Evolutionary conservation across 2,113 vertebrate genomes (phyloP).

Genomic region (Neopipo cinnamomea): DNA sequence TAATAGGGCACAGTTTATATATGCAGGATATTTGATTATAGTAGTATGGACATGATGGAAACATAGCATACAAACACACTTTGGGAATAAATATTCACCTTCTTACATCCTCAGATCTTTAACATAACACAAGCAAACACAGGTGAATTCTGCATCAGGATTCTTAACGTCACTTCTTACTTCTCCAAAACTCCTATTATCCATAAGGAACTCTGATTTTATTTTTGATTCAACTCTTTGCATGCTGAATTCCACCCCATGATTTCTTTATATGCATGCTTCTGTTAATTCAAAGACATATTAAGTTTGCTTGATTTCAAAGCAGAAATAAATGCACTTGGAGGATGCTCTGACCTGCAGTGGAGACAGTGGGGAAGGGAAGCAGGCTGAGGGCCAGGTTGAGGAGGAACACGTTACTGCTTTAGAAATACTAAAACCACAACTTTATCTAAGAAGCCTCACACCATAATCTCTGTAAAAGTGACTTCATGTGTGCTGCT

Average conservation of each 20-base stretch:
- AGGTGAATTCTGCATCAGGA: not conserved
- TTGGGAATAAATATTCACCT: not conserved
- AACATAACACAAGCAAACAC: not conserved
- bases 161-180: not conserved
- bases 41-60: not conserved
- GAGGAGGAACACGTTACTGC: not conserved
- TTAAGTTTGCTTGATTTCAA: not conserved
- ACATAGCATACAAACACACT: not conserved
- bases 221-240: not conserved
- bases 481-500: fast-evolving
- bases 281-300: not conserved
- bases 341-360: not conserved
- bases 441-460: not conserved
- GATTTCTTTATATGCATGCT: not conserved
- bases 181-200: not conserved
- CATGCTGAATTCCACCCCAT: not conserved
- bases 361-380: not conserved
- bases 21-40: not conserved
- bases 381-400: not conserved
- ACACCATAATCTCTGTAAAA: not conserved
- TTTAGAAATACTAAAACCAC: not conserved
- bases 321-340: not conserved
- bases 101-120: not conserved
- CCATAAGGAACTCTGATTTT: not conserved
- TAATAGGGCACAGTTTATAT: not conserved